These are phyloP conservation scores for Scaptomyza flava DNA, from an alignment of 2,888 invertebrate genomes.

Conservation along the genomic window DNA sequence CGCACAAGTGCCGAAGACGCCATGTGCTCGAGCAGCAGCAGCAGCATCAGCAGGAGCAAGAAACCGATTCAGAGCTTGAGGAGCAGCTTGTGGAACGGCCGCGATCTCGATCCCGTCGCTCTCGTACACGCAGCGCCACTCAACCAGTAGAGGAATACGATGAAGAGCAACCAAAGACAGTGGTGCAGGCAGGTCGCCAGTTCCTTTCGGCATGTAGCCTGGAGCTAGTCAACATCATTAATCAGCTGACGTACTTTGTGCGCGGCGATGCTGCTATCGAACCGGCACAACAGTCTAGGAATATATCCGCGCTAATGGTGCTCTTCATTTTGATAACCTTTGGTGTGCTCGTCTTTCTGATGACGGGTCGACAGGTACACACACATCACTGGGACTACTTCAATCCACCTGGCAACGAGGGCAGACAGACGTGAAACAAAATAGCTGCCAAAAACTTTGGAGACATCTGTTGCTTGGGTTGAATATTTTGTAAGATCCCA, in stretches of 20 bases:
- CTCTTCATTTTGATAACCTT: constrained; percentile 92
- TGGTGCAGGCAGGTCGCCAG: constrained; percentile 89
- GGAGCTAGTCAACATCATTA: constrained; percentile 87
- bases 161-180: constrained; percentile 86
- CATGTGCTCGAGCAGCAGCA: constrained; percentile 82
- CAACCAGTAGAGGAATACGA: constrained; percentile 82
- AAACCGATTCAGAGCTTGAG: constrained; percentile 82
- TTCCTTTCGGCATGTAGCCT: constrained; percentile 89
- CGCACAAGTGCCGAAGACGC: constrained; percentile 85
- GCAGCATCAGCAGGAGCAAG: constrained; percentile 44
- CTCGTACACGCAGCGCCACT: constrained; percentile 80
- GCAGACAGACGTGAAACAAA: constrained; percentile 76
- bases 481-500: constrained; percentile 30
- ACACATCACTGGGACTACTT: constrained; percentile 95
- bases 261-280: constrained; percentile 84
- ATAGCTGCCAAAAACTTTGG: constrained; percentile 32
- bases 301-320: constrained; percentile 90
- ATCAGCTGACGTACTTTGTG: constrained; percentile 88
- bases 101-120: constrained; percentile 84
- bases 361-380: constrained; percentile 90
- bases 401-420: constrained; percentile 90
- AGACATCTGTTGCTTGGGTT: constrained; percentile 40
- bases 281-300: constrained; percentile 85
- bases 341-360: constrained; percentile 90
- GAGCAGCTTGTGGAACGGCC: constrained; percentile 85